These are phyloP conservation scores for Brachionus koreanus DNA, from an alignment of 1,140 invertebrate species.

Conservation along the genomic window DNA sequence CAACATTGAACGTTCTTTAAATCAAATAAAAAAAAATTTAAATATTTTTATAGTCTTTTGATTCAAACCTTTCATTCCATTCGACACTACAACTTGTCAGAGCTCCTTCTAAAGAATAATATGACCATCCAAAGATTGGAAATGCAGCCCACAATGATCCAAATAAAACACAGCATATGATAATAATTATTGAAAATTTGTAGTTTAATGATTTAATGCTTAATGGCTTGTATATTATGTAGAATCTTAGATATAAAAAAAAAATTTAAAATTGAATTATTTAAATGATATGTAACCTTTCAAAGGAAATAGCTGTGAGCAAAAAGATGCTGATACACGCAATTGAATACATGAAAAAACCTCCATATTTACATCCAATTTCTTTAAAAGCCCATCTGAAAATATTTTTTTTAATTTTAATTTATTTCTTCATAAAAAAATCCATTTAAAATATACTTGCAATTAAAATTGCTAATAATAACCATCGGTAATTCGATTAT, in stretches of 20 bases:
- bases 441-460: background rate
- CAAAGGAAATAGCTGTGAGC: background rate
- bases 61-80: slow-evolving; percentile 18
- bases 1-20: background rate
- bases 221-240: slow-evolving; percentile 15
- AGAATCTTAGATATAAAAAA: background rate
- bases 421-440: background rate
- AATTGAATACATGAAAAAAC: slow-evolving; percentile 27
- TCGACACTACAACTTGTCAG: slow-evolving; percentile 10
- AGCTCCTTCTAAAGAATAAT: slow-evolving; percentile 25
- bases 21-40: background rate
- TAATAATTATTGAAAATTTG: background rate
- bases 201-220: background rate
- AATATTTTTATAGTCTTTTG: background rate
- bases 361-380: background rate
- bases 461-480: background rate
- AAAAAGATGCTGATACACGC: slow-evolving; percentile 24
- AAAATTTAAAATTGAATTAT: background rate
- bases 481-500: slow-evolving; percentile 20
- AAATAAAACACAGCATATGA: background rate
- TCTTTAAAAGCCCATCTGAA: slow-evolving; percentile 17
- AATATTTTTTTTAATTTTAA: background rate
- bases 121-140: slow-evolving; percentile 18
- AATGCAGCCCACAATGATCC: background rate
- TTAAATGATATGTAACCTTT: background rate